Conservation (phyloP, 2,888 invertebrate species). For the Meteorus colon region DNA sequence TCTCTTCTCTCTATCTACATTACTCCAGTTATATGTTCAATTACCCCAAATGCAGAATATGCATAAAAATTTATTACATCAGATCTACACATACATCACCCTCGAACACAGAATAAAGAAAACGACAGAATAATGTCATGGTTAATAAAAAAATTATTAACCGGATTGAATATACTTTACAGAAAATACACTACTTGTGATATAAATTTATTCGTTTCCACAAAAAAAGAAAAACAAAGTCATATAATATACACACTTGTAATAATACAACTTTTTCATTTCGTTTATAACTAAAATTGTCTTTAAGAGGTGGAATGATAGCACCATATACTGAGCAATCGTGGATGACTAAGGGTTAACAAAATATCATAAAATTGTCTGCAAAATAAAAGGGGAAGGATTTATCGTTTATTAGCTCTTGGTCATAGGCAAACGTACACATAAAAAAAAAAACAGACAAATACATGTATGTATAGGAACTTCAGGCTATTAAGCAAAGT, state of each 20-base stretch:
- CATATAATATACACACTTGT: constrained; percentile 18
- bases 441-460: constrained; percentile 1
- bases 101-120: neutral
- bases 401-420: constrained; percentile 68
- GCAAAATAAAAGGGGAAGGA: constrained; percentile 52
- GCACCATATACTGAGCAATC: constrained; percentile 14
- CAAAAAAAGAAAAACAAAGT: constrained; percentile 26
- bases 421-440: constrained; percentile 7
- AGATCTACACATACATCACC: too few relatives aligned
- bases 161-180: neutral
- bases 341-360: constrained; percentile 54
- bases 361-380: constrained; percentile 56
- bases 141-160: constrained; percentile 12
- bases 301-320: neutral
- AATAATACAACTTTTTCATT: constrained; percentile 40
- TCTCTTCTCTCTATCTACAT: neutral
- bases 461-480: constrained; percentile 53
- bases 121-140: neutral
- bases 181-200: neutral
- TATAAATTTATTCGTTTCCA: constrained; percentile 10
- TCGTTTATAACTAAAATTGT: constrained; percentile 27
- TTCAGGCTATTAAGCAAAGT: constrained; percentile 65
- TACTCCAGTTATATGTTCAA: neutral
- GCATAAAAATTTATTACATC: too few relatives aligned
- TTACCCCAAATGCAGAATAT: neutral